Conservation (phyloP, 2,113 vertebrate genomes). For the Empidonax traillii region DNA sequence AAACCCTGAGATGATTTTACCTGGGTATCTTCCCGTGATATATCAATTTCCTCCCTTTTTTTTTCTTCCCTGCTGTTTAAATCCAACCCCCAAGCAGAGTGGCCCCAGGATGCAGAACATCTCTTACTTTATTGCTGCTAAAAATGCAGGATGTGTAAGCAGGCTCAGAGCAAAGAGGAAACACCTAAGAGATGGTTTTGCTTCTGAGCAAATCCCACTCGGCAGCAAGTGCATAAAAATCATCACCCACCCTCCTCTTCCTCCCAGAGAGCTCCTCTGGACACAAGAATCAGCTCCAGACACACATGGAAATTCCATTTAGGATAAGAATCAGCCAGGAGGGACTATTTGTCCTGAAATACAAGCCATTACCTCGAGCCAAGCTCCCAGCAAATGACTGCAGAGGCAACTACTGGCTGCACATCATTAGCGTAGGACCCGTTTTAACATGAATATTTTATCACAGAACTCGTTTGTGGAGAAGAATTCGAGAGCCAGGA, state of each 20-base stretch:
- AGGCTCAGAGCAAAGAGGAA: background rate
- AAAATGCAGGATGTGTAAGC: background rate
- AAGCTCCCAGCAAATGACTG: conserved; percentile 72
- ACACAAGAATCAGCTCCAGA: conserved; percentile 54
- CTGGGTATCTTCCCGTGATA: accelerated
- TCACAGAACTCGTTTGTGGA: conserved; percentile 78
- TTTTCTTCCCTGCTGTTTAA: background rate
- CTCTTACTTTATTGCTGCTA: background rate
- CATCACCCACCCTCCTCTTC: background rate
- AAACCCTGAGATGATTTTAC: background rate
- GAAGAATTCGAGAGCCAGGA: conserved; percentile 73
- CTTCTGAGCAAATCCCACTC: background rate
- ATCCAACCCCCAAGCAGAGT: background rate
- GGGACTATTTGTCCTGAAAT: conserved; percentile 75
- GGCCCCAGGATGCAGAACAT: background rate
- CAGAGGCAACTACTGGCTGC: conserved; percentile 65
- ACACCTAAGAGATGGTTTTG: background rate
- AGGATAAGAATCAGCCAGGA: conserved; percentile 75
- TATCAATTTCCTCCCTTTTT: background rate
- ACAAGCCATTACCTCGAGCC: conserved; percentile 76
- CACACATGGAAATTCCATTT: conserved; percentile 73
- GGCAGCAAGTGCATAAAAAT: background rate
- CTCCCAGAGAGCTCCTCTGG: conserved; percentile 29
- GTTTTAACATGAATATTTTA: conserved; percentile 84
- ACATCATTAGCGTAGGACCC: conserved; percentile 80